A percentile compares a stretch with the other conserved stretches of the same genome.
These are phyloP conservation scores for Pasiphila rectangulata DNA, from an alignment of 2,888 invertebrate species.

Conservation along the genomic window DNA sequence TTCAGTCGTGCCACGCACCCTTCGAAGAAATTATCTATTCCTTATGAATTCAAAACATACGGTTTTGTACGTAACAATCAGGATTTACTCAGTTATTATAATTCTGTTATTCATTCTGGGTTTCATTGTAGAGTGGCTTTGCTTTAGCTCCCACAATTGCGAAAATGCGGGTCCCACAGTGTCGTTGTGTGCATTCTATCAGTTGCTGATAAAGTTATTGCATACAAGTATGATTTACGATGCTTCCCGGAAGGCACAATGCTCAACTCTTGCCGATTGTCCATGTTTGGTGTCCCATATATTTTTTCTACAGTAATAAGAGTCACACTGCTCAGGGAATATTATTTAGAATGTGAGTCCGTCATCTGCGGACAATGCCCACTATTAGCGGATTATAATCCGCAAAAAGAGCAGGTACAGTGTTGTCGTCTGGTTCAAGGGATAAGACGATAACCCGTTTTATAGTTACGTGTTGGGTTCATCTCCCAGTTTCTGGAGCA, in stretches of 20 bases:
- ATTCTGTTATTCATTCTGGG: constrained; percentile 50
- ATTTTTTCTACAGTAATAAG: constrained; percentile 42
- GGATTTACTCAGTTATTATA: constrained; percentile 48
- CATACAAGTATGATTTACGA: constrained; percentile 67
- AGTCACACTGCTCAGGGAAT: constrained; percentile 45
- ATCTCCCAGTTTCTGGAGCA: neutral
- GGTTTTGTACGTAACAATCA: constrained; percentile 41
- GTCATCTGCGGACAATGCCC: constrained; percentile 76
- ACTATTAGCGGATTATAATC: constrained; percentile 77
- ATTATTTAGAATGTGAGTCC: constrained; percentile 56
- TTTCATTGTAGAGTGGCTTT: constrained; percentile 45
- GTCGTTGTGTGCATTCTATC: constrained; percentile 27
- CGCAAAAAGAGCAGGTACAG: constrained; percentile 76
- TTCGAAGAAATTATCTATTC: constrained; percentile 46
- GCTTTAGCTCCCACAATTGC: constrained; percentile 50
- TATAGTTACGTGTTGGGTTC: constrained; percentile 20
- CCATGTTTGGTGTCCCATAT: constrained; percentile 34
- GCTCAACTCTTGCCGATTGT: constrained; percentile 73
- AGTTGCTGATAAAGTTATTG: constrained; percentile 51
- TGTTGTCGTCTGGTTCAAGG: constrained; percentile 36
- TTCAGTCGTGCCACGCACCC: constrained; percentile 29
- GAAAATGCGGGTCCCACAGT: constrained; percentile 38
- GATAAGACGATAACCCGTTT: constrained; percentile 31
- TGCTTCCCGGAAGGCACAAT: constrained; percentile 55
- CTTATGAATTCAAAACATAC: constrained; percentile 37